Base-by-base conservation (phyloP, 1,140 invertebrate genomes). In the Drosophila sechellia region DNA sequence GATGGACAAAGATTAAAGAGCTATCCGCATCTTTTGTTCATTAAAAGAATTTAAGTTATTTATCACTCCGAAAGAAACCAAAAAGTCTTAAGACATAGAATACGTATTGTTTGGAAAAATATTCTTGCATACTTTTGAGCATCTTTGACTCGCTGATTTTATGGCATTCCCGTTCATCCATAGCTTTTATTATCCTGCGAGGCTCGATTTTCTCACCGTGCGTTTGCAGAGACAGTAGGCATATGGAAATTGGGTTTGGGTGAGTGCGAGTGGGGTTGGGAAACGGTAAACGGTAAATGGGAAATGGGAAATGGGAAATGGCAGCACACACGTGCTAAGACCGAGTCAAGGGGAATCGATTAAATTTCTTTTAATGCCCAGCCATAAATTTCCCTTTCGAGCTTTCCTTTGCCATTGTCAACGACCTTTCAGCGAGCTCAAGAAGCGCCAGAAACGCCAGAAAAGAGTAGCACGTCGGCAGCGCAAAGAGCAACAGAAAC, bases 341-440 rank as follows among this genome's bases (percentile, higher is more conserved):
- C 37, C 20, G 46, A 65, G 64, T 58, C 73, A 74, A 43, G 48
- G 25, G 59, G 69, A 87, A 85, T 85, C 81, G 83, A 81, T 87
- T 86, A 85, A 81, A 85, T 85, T 85, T 81, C 64, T 66, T 81
- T 75, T 85, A 86, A 87, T 81, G 69, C 64, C 74, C 72, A 63
- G 78, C 81, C 83, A 86, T 85, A 87, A 86, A 87, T 85, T 85
- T 81, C 65, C 78, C 65, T 50, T 45, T 64, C 40, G 39, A 64
- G 55, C 12, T 3, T 60, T 11, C 60, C 60, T 60, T 25, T 37
- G 48, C 53, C 75, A 75, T 86, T 85, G 81, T 81, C 81, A 85
- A 86, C 81, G 81, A 85, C 81, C 81, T 81, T 86, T 86, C 81
- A 81, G 54, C 81, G 49, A 39, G 10, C 17, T 17, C 17, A 17